Conservation (phyloP, 2,797 vertebrate genomes). For the Heteromormyrus szaboi region DNA sequence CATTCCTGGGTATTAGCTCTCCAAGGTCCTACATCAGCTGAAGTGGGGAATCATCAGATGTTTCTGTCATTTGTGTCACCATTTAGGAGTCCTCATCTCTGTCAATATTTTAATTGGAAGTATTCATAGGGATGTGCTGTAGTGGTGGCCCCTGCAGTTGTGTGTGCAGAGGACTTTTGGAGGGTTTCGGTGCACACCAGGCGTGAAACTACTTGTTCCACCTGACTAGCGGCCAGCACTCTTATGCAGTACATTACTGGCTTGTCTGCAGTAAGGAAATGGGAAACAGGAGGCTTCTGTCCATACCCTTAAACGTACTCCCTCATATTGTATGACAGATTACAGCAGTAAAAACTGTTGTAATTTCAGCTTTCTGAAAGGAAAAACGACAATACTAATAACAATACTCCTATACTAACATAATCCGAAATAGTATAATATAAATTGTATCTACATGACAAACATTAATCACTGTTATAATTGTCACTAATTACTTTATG, state of each 20-base stretch:
- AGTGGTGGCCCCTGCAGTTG: not conserved
- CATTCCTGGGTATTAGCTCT: not conserved
- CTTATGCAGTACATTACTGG: constrained; percentile 40
- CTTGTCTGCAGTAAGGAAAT: not conserved
- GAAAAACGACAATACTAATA: not conserved
- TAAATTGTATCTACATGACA: not conserved
- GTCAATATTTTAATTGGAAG: not conserved
- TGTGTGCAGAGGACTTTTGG: constrained; percentile 25
- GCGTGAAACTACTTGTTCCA: constrained; percentile 78
- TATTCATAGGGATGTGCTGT: not conserved
- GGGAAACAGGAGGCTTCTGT: not conserved
- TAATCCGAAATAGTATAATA: not conserved
- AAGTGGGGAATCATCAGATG: not conserved
- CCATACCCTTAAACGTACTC: not conserved
- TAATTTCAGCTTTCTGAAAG: not conserved
- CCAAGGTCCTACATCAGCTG: not conserved
- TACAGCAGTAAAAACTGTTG: not conserved
- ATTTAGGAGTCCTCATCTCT: not conserved
- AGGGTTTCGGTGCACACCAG: constrained; percentile 35
- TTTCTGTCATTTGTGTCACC: not conserved
- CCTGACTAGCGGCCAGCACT: constrained; percentile 59
- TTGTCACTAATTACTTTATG: not conserved
- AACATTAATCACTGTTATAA: not conserved
- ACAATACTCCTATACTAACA: not conserved
- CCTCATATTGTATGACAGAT: not conserved